phyloP scores from a whole-genome alignment of 2,113 vertebrate species.

The Pristiophorus japonicus region DNA sequence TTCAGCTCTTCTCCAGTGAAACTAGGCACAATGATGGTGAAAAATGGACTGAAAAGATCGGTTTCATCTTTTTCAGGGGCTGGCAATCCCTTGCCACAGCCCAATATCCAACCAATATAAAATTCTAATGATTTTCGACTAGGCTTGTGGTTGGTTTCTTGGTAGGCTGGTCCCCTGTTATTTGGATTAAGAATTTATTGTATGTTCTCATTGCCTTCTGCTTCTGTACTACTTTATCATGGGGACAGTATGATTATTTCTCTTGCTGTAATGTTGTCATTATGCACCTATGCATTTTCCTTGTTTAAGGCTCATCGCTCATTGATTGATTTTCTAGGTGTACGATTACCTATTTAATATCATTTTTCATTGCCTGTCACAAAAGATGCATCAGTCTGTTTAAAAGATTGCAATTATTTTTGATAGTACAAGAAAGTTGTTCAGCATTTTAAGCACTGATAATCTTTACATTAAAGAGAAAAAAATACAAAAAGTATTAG shows the following conservation, averaged over 20 bases:
- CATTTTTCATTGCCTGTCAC: not conserved
- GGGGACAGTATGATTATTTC: not conserved
- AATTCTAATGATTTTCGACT: not conserved
- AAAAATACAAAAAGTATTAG: not conserved
- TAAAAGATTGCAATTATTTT: not conserved
- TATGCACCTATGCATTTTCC: not conserved
- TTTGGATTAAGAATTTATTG: not conserved
- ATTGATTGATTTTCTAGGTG: not conserved
- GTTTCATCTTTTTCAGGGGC: not conserved
- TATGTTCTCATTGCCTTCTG: too few species aligned
- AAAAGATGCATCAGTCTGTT: not conserved
- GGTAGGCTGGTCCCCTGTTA: not conserved
- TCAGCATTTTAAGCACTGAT: not conserved
- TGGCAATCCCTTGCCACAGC: not conserved
- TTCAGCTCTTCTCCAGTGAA: not conserved
- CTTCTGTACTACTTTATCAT: not conserved
- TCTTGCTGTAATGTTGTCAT: not conserved
- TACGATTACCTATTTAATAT: not conserved
- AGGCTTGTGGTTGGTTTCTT: not conserved
- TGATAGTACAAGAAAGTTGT: not conserved
- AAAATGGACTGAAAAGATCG: not conserved
- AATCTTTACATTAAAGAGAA: not conserved
- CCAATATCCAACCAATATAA: not conserved
- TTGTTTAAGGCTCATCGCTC: not conserved
- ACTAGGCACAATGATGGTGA: not conserved